phyloP scores from a whole-genome alignment of 1,140 invertebrate species.

The Pemphigus obesinymphae region DNA sequence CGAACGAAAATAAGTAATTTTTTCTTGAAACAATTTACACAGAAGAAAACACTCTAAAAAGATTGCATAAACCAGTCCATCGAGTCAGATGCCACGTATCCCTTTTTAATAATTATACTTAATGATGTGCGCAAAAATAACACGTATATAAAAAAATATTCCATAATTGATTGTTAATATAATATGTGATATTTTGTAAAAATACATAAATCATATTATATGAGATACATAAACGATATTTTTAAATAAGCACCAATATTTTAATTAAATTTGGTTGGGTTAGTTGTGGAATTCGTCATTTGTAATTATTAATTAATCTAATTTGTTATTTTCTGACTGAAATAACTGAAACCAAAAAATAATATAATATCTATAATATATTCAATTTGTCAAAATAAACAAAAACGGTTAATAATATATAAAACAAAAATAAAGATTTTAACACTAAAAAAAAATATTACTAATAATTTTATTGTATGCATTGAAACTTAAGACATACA shows the following conservation, averaged over 20 bases:
- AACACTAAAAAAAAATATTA: constrained; percentile 46
- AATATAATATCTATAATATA: neutral
- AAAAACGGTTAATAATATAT: constrained; percentile 20
- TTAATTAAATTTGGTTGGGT: neutral
- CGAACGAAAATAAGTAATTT: no score
- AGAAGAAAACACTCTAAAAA: no score
- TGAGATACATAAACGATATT: neutral
- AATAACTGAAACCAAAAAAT: neutral
- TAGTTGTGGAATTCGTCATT: neutral
- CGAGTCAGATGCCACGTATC: no score
- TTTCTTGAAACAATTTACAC: no score
- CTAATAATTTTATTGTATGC: neutral
- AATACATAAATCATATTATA: neutral
- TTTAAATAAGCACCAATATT: neutral
- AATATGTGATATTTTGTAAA: neutral
- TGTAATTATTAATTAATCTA: neutral
- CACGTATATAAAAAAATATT: neutral
- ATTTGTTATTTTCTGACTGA: constrained; percentile 4
- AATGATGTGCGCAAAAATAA: neutral
- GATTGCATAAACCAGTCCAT: no score
- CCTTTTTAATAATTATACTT: neutral
- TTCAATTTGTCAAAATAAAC: neutral
- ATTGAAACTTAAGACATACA: neutral
- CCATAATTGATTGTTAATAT: neutral
- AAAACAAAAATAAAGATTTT: constrained; percentile 12